Conservation (phyloP, 2,888 invertebrate genomes). For the Nezara viridula region DNA sequence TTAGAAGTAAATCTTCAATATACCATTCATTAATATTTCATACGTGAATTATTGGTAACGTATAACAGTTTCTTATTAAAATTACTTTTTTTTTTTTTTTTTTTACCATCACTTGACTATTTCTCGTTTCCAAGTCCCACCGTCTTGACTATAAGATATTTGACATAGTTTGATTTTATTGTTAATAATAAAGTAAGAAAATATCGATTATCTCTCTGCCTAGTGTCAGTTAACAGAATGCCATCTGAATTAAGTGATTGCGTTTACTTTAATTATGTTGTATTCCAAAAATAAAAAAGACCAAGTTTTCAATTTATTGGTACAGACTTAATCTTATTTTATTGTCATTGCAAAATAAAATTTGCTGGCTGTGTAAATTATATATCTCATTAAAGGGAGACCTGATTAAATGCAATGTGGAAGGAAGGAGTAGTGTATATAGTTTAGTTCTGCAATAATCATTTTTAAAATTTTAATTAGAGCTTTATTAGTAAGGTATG, state of each 20-base stretch:
- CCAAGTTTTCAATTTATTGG: too few relatives aligned
- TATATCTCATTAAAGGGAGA: not conserved
- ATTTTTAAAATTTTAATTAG: constrained; percentile 20
- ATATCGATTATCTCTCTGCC: not conserved
- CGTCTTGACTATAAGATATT: not conserved
- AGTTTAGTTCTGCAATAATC: not conserved
- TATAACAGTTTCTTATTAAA: too few relatives aligned
- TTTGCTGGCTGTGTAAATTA: not conserved
- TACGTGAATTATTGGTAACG: too few relatives aligned
- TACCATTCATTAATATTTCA: too few relatives aligned
- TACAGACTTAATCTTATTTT: too few relatives aligned
- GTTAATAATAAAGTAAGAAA: not conserved
- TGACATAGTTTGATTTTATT: not conserved
- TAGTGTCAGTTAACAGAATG: not conserved
- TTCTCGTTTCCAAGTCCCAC: not conserved
- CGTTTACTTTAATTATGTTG: too few relatives aligned
- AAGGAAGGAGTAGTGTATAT: not conserved
- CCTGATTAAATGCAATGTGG: not conserved
- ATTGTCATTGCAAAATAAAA: too few relatives aligned
- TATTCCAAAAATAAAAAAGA: too few relatives aligned
- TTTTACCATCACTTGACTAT: too few relatives aligned
- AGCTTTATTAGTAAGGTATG: not conserved
- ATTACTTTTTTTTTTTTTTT: too few relatives aligned
- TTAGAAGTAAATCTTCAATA: too few relatives aligned
- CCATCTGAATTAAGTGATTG: not conserved